phyloP scores from a whole-genome alignment of 2,797 vertebrate species.

The Sebastolobus altivelis region DNA sequence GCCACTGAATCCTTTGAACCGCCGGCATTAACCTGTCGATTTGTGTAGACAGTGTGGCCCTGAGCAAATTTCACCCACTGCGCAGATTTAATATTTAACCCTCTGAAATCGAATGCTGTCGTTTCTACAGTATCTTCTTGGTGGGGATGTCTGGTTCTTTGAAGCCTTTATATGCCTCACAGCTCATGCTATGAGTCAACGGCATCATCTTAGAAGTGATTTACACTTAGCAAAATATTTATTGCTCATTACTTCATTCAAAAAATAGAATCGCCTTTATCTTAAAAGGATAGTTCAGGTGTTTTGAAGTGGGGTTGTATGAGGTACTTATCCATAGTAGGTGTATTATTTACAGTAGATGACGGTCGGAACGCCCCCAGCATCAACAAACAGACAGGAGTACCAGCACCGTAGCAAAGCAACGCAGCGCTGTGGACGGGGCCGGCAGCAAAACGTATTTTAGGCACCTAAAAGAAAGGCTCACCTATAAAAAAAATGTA shows the following conservation, averaged over 20 bases:
- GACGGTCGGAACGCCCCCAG: too few relatives aligned
- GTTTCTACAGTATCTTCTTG: neutral
- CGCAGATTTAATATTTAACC: slow-evolving; percentile 9
- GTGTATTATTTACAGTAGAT: too few relatives aligned
- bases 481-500: too few relatives aligned
- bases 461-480: too few relatives aligned
- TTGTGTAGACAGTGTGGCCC: slow-evolving; percentile 3
- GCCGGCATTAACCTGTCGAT: neutral
- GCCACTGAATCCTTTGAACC: slow-evolving; percentile 5
- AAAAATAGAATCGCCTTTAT: neutral
- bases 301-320: too few relatives aligned
- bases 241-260: neutral
- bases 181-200: neutral
- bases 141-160: neutral
- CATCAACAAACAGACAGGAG: too few relatives aligned
- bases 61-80: slow-evolving; percentile 6
- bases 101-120: slow-evolving; percentile 21
- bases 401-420: too few relatives aligned
- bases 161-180: neutral
- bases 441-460: too few relatives aligned
- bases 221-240: neutral
- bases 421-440: too few relatives aligned
- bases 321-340: too few relatives aligned
- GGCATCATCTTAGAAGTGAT: neutral
- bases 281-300: too few relatives aligned